A percentile compares a stretch with the other conserved stretches of the same genome.
These are phyloP conservation scores for Lithosia quadra DNA, from an alignment of 2,888 invertebrate species.

Conservation along the genomic window DNA sequence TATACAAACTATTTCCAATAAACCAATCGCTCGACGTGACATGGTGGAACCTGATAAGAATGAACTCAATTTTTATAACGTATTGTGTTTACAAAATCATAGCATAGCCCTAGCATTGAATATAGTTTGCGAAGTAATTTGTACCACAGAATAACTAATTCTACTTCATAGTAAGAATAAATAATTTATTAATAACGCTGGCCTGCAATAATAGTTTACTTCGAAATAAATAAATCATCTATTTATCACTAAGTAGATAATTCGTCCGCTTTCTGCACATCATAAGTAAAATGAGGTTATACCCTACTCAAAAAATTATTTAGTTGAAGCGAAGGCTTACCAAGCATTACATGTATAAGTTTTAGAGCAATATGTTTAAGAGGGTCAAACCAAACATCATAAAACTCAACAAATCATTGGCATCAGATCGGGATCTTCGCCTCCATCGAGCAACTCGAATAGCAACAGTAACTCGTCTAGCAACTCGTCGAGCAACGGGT, in stretches of 20 bases:
- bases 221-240: background rate
- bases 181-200: background rate
- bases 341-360: background rate
- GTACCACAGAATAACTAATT: background rate
- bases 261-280: background rate
- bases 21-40: background rate
- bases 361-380: background rate
- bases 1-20: background rate
- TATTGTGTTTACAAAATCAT: background rate
- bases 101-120: background rate
- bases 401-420: slow-evolving; percentile 31
- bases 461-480: slow-evolving; percentile 79
- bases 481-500: slow-evolving; percentile 81
- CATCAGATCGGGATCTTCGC: slow-evolving; percentile 71
- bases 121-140: background rate
- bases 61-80: background rate
- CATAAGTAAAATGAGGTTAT: background rate
- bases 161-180: background rate
- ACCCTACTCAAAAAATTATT: background rate
- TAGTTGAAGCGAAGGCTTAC: slow-evolving; percentile 4
- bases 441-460: slow-evolving; percentile 81
- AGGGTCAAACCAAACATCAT: slow-evolving; percentile 6
- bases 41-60: background rate
- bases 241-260: background rate
- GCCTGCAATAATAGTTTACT: background rate